Conservation (phyloP, 2,113 vertebrate species). For the Aptenodytes patagonicus region DNA sequence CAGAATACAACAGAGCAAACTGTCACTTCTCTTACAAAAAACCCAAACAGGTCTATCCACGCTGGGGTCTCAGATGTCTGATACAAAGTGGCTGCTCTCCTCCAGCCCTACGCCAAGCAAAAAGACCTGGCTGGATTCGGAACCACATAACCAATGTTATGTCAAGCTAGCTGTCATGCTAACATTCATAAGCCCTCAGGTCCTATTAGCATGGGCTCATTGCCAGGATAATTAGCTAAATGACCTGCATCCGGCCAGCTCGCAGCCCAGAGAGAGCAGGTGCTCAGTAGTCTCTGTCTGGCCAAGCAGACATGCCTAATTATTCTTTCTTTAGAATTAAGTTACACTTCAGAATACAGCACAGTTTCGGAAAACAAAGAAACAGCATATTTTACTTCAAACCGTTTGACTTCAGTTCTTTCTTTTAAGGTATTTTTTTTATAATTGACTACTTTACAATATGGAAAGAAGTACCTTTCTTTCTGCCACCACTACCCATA, state of each 20-base stretch:
- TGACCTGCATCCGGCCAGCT: conserved; percentile 17
- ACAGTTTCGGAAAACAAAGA: background rate
- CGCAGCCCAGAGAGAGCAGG: conserved; percentile 10
- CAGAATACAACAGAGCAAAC: background rate
- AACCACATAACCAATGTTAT: background rate
- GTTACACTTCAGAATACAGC: background rate
- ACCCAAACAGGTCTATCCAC: accelerated
- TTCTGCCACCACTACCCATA: background rate
- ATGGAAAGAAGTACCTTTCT: background rate
- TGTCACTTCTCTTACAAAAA: background rate
- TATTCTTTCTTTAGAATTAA: background rate
- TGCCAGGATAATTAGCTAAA: conserved; percentile 50
- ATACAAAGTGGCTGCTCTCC: background rate
- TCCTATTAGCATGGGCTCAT: conserved; percentile 5
- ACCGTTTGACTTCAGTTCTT: background rate
- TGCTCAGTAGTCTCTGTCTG: background rate
- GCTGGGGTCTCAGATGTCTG: accelerated
- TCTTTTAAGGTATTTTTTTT: background rate
- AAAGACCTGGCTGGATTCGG: background rate
- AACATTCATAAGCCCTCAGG: background rate
- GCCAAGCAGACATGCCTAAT: background rate
- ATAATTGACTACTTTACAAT: background rate
- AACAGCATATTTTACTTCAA: background rate
- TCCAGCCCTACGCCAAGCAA: background rate
- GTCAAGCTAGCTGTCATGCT: background rate